Base-by-base conservation (phyloP, 2,797 vertebrate species). In the Labroides dimidiatus region DNA sequence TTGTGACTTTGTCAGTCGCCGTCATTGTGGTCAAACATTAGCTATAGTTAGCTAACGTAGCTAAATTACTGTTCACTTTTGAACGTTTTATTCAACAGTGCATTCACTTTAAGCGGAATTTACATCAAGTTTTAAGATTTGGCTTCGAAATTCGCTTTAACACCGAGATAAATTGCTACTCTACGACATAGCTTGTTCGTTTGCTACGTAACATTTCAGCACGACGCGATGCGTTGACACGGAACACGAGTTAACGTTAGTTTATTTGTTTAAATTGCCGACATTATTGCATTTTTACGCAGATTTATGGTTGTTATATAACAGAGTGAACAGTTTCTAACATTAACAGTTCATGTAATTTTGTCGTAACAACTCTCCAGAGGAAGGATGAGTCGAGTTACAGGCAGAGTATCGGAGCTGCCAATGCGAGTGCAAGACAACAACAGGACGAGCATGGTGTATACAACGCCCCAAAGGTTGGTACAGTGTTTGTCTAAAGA, bases 381-480 rank as follows among this genome's bases (percentile, higher is more conserved):
- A 8, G 82, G 73, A n/a, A 92, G 87, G 68, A 81, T 87, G 92
- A 94, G 89, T 80, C 13, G 94, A 88, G 87, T 56, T 10, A 86
- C 89, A 50, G 84, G 90, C 42, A 92, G 96, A 66, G 94, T 86
- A 0, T 95, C 96, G 0, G 92, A 96, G 49, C 85, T 95, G 85
- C 95, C 96, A 0, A 82, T 96, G 87, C 92, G 98, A 56, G 94
- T 96, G 12, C 94, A 94, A 17, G 97, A 98, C 83, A 87, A 11
- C 76, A 96, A 94, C 91, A 96, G 96, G 84, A 94, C 92, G 85
- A 96, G 95, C 61, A 93, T 95, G 77, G 70, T 75, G 69, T 89
- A 92, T 8, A 91, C 95, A 4, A 99, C 98, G 0, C 98, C 98
- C n/a, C 95, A 97, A 82, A 95, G 81, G 97, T 99, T 20, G 11